phyloP scores from a whole-genome alignment of 2,888 invertebrate species.

The Xylota sylvarum region DNA sequence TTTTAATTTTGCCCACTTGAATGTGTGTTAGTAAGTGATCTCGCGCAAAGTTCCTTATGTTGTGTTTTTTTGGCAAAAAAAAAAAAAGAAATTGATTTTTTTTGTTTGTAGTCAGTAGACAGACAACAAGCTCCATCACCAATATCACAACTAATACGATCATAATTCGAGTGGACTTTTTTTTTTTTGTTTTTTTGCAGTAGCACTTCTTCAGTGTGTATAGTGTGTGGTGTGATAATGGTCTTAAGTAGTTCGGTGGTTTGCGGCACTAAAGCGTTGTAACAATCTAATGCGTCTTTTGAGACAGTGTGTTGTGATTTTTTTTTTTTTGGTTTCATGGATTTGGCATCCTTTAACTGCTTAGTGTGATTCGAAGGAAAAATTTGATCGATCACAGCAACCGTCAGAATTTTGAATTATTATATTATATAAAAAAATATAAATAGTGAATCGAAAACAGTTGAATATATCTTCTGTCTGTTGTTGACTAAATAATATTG shows the following conservation, averaged over 20 bases:
- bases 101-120: slow-evolving; percentile 46
- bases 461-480: slow-evolving; percentile 21
- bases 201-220: slow-evolving; percentile 43
- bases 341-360: slow-evolving; percentile 11
- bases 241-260: slow-evolving; percentile 50
- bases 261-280: slow-evolving; percentile 52
- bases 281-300: slow-evolving; percentile 60
- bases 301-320: slow-evolving; percentile 35
- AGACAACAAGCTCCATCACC: slow-evolving; percentile 59
- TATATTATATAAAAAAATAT: neutral
- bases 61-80: slow-evolving; percentile 51
- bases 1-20: slow-evolving; percentile 41
- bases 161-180: slow-evolving; percentile 63
- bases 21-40: slow-evolving; percentile 75
- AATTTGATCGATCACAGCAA: slow-evolving; percentile 14
- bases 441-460: slow-evolving; percentile 20
- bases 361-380: slow-evolving; percentile 3
- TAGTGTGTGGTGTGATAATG: slow-evolving; percentile 57
- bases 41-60: slow-evolving; percentile 70
- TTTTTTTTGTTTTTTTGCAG: slow-evolving; percentile 44
- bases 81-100: slow-evolving; percentile 27
- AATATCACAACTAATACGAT: slow-evolving; percentile 56
- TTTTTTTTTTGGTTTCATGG: neutral
- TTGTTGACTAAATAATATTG: neutral
- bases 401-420: slow-evolving; percentile 8